These are phyloP conservation scores for Semaprochilodus insignis DNA, from an alignment of 2,797 vertebrate species.

Conservation along the genomic window DNA sequence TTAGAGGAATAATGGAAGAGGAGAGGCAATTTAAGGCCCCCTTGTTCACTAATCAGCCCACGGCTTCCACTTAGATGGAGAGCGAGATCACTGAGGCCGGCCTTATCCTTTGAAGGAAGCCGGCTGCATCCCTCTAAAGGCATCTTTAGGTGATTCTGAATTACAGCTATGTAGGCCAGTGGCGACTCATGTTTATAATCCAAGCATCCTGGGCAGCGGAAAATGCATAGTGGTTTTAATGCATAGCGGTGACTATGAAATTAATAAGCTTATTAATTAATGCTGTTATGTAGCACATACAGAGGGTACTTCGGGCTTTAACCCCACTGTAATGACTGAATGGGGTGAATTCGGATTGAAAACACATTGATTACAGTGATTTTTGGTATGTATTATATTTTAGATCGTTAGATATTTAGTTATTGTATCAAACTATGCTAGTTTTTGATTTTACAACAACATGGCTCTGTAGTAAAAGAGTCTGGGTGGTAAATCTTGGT, in stretches of 20 bases:
- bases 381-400: no score
- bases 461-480: no score
- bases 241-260: neutral
- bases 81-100: conserved; percentile 21
- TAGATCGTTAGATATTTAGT: no score
- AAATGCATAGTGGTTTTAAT: neutral
- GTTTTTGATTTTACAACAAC: no score
- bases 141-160: neutral
- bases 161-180: neutral
- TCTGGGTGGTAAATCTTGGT: no score
- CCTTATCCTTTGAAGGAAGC: conserved; percentile 15
- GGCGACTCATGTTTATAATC: neutral
- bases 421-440: no score
- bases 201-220: neutral
- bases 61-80: conserved; percentile 28
- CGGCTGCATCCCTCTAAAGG: conserved; percentile 10
- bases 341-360: no score
- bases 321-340: neutral
- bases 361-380: no score
- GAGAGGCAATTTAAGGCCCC: conserved; percentile 51
- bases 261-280: neutral
- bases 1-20: conserved; percentile 56
- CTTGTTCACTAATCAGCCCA: conserved; percentile 50
- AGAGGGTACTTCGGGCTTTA: neutral
- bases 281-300: neutral